Evolutionary conservation across 2,797 vertebrate genomes (phyloP).

Genomic region (Muscicapa striata): DNA sequence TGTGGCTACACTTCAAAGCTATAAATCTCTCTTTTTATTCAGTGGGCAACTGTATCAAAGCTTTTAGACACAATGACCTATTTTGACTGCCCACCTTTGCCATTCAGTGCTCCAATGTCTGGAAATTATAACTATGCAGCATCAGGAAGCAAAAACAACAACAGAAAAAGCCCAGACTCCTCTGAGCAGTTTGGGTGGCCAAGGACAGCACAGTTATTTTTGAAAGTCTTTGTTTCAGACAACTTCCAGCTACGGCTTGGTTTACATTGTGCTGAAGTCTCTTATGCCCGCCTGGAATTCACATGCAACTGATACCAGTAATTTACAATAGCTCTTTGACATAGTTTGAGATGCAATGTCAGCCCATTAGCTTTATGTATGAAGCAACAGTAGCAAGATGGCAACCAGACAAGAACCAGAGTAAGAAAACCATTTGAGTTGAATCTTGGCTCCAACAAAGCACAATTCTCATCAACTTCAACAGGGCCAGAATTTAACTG

Average conservation of each 20-base stretch:
- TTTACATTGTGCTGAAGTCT: slow-evolving; percentile 40
- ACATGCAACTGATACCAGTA: slow-evolving; percentile 55
- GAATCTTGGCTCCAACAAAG: slow-evolving; percentile 52
- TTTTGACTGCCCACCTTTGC: slow-evolving; percentile 5
- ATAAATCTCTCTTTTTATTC: not conserved
- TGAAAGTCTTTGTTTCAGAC: slow-evolving; percentile 36
- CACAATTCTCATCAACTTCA: slow-evolving; percentile 38
- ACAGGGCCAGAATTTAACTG: slow-evolving; percentile 57
- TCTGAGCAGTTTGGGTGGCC: slow-evolving; percentile 27
- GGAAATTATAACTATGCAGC: not conserved
- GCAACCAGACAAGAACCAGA: slow-evolving; percentile 59
- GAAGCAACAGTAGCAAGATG: slow-evolving; percentile 56
- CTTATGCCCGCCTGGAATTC: slow-evolving; percentile 17
- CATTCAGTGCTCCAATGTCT: not conserved
- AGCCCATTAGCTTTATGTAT: slow-evolving; percentile 30
- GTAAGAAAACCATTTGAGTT: slow-evolving; percentile 42
- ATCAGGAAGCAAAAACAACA: slow-evolving; percentile 19
- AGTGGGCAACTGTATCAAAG: not conserved
- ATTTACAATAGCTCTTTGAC: slow-evolving; percentile 60
- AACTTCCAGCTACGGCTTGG: slow-evolving; percentile 30
- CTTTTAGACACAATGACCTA: not conserved
- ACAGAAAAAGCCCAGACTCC: not conserved
- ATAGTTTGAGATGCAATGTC: slow-evolving; percentile 28
- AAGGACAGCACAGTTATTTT: slow-evolving; percentile 24
- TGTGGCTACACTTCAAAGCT: not conserved